Evolutionary conservation across 2,113 vertebrate species (phyloP).

Genomic region (Amphilophus citrinellus): DNA sequence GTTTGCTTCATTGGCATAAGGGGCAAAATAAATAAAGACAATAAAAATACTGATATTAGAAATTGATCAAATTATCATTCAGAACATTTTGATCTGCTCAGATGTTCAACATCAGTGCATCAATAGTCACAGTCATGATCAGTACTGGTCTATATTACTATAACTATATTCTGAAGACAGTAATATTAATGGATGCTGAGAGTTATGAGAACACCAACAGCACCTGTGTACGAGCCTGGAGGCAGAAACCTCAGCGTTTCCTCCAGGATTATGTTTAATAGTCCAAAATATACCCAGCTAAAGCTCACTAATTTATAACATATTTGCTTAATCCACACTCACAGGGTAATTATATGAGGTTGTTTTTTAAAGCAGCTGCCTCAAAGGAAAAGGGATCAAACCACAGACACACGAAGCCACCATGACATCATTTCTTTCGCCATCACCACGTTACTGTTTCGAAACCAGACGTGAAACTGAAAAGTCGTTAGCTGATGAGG

Average conservation of each 20-base stretch:
- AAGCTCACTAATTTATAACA: neutral
- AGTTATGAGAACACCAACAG: too few relatives aligned
- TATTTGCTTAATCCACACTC: neutral
- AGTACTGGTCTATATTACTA: too few relatives aligned
- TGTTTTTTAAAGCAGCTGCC: neutral
- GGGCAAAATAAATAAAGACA: neutral
- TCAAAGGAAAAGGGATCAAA: neutral
- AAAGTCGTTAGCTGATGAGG: rapidly evolving
- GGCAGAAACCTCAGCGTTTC: neutral
- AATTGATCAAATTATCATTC: too few relatives aligned
- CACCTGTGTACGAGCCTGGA: neutral
- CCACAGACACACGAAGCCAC: neutral
- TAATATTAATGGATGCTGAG: too few relatives aligned
- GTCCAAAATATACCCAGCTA: neutral
- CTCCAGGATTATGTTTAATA: neutral
- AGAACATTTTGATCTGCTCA: too few relatives aligned
- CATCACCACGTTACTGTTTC: neutral
- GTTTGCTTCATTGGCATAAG: neutral
- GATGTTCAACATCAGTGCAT: too few relatives aligned
- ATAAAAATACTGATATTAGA: neutral
- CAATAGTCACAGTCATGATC: too few relatives aligned
- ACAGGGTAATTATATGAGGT: rapidly evolving
- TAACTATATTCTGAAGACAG: too few relatives aligned
- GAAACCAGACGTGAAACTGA: neutral
- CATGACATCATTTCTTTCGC: neutral